Evolutionary conservation across 2,888 invertebrate genomes (phyloP), one percentile per base, ranked within the genome.

Genomic region (Acronicta alni): DNA sequence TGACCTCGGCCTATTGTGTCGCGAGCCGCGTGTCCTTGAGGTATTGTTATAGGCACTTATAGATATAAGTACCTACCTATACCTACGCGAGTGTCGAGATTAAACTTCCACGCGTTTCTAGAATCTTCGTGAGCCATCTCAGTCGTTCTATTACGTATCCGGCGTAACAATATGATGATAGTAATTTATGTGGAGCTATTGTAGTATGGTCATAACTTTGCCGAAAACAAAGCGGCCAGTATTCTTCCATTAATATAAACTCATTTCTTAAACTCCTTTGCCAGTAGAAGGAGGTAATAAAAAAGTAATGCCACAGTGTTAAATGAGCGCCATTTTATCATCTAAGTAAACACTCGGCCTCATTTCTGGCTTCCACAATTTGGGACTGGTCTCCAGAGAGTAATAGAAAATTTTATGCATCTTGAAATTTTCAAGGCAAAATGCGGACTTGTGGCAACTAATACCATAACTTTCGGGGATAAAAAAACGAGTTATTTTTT

Each of bases 341-440:
- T 49, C 16, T 39, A 60, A 67, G 54, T 52, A 53, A 53, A 54
- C 35, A 53, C 35, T 56, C 47, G 56, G 12, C 53, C 54, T 56
- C 53, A 51, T 71, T 69, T 45, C 41, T 32, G n/a, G 39, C 12
- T 8, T 45, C 54, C 70, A 58, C 43, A 57, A 58, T 59, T 65
- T 52, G 32, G 62, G 61, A 48, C 42, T 37, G 43, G 49, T 58
- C 75, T 48, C 57, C 2, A 9, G 47, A 35, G 63, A 10, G 20
- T 58, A 60, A 60, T 67, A 45, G 10, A 56, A 23, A 14, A 45
- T 61, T 64, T 64, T 64, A 68, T 57, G 58, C 65, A 68, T 57
- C 16, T 39, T 57, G 16, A 55, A 61, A 68, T 43, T 43, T 67
- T 51, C 32, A 51, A 51, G 45, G 20, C 17, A 15, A 56, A 39